These are phyloP conservation scores for Drosophila buzzatii DNA, from an alignment of 2,888 invertebrate species.

Conservation along the genomic window DNA sequence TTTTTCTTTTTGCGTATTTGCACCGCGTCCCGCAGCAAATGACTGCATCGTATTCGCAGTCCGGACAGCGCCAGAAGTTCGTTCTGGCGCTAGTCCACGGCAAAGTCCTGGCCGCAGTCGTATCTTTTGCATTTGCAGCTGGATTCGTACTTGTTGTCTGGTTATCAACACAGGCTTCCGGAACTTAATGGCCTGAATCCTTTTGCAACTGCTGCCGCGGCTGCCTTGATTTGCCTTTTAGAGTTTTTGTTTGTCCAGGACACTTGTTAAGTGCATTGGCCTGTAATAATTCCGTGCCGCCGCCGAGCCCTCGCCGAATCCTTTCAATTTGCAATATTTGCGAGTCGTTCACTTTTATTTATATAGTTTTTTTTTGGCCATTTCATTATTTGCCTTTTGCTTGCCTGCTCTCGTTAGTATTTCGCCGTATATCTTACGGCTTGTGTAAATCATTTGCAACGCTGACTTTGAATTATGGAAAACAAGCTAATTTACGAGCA, in stretches of 20 bases:
- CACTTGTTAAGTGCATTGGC: constrained; percentile 74
- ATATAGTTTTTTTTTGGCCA: not conserved
- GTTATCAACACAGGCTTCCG: constrained; percentile 82
- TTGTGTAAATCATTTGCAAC: constrained; percentile 55
- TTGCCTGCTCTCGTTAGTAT: constrained; percentile 48
- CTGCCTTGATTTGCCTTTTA: constrained; percentile 54
- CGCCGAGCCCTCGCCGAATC: not conserved
- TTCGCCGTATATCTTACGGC: constrained; percentile 43
- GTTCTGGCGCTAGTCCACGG: constrained; percentile 11
- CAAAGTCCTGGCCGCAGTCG: constrained; percentile 21
- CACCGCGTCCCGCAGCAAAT: constrained; percentile 65
- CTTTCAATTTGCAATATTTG: constrained; percentile 4
- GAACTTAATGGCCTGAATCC: constrained; percentile 85
- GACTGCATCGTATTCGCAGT: constrained; percentile 58
- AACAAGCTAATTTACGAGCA: constrained; percentile 52
- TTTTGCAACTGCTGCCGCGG: constrained; percentile 69
- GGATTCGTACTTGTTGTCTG: constrained; percentile 74
- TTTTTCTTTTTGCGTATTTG: too few relatives aligned
- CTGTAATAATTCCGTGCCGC: constrained; percentile 59
- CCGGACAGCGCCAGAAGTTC: constrained; percentile 44
- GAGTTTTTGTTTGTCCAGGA: constrained; percentile 33
- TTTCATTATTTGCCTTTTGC: constrained; percentile 15
- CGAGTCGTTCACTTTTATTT: constrained; percentile 1
- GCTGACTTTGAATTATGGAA: constrained; percentile 61
- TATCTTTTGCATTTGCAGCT: constrained; percentile 41